A percentile compares a stretch with the other conserved stretches of the same genome.
phyloP scores from a whole-genome alignment of 2,113 vertebrate species.

The Suncus etruscus region DNA sequence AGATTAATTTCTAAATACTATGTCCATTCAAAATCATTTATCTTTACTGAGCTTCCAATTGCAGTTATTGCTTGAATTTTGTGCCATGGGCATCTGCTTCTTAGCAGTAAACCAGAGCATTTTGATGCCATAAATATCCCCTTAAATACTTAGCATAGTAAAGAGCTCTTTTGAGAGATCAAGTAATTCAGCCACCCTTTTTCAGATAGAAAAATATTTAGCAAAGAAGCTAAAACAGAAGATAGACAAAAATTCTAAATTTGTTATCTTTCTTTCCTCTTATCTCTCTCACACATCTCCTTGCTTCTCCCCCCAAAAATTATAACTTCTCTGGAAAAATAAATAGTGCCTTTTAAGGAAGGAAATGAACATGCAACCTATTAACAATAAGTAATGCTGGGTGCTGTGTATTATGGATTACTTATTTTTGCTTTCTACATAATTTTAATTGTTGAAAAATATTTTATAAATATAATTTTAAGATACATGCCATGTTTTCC shows the following conservation, averaged over 20 bases:
- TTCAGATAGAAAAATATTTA: slow-evolving; percentile 36
- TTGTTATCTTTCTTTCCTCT: slow-evolving; percentile 1
- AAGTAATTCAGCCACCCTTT: slow-evolving; percentile 7
- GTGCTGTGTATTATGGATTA: neutral
- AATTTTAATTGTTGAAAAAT: slow-evolving; percentile 15
- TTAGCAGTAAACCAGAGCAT: slow-evolving; percentile 39
- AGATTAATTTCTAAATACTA: slow-evolving; percentile 50
- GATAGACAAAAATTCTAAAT: neutral
- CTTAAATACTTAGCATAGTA: neutral
- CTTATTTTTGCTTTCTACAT: slow-evolving; percentile 44
- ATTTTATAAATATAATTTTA: slow-evolving; percentile 24
- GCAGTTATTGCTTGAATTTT: slow-evolving; percentile 16
- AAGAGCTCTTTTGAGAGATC: slow-evolving; percentile 12
- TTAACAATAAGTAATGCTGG: slow-evolving; percentile 43
- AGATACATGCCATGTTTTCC: neutral
- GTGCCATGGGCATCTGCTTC: slow-evolving; percentile 53
- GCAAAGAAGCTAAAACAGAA: neutral
- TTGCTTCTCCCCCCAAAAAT: slow-evolving; percentile 48
- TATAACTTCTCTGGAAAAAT: slow-evolving; percentile 46
- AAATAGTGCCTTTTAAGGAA: slow-evolving; percentile 48
- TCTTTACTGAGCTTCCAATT: slow-evolving; percentile 48
- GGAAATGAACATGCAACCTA: slow-evolving; percentile 52
- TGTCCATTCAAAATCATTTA: slow-evolving; percentile 43
- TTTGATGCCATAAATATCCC: neutral
- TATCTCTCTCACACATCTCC: neutral